Evolutionary conservation across 2,888 invertebrate species (phyloP).

Genomic region (Polydrusus cervinus): DNA sequence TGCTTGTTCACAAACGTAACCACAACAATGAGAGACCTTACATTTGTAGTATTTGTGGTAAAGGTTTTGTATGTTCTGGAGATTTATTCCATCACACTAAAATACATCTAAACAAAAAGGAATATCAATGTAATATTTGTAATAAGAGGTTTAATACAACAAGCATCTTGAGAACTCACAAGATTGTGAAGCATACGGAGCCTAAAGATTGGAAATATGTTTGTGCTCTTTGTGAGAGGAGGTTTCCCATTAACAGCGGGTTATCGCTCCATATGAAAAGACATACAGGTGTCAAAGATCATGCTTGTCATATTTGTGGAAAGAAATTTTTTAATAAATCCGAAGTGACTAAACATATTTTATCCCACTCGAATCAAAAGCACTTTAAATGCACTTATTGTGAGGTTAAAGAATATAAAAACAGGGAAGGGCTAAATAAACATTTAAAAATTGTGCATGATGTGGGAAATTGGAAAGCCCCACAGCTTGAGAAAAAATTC

Average conservation of each 20-base stretch:
- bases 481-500: constrained; percentile 66
- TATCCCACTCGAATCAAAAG: constrained; percentile 61
- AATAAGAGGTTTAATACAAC: constrained; percentile 63
- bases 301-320: constrained; percentile 61
- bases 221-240: constrained; percentile 58
- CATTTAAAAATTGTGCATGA: constrained; percentile 61
- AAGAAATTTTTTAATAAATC: constrained; percentile 68
- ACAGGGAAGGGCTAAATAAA: constrained; percentile 60
- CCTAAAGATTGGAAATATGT: constrained; percentile 63
- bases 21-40: constrained; percentile 62
- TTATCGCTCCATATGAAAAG: constrained; percentile 60
- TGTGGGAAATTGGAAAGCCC: constrained; percentile 64
- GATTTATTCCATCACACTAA: constrained; percentile 62
- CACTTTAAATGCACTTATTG: constrained; percentile 60
- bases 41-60: constrained; percentile 63
- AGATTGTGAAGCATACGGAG: constrained; percentile 62
- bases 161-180: constrained; percentile 61
- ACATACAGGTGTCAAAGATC: constrained; percentile 65
- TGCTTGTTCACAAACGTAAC: constrained; percentile 61
- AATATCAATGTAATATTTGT: constrained; percentile 61
- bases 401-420: constrained; percentile 61
- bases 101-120: constrained; percentile 62
- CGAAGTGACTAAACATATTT: constrained; percentile 60
- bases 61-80: constrained; percentile 65
- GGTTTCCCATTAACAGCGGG: constrained; percentile 63